These are phyloP conservation scores for Xanthorhoe spadicearia DNA, from an alignment of 2,888 invertebrate genomes.

Conservation along the genomic window DNA sequence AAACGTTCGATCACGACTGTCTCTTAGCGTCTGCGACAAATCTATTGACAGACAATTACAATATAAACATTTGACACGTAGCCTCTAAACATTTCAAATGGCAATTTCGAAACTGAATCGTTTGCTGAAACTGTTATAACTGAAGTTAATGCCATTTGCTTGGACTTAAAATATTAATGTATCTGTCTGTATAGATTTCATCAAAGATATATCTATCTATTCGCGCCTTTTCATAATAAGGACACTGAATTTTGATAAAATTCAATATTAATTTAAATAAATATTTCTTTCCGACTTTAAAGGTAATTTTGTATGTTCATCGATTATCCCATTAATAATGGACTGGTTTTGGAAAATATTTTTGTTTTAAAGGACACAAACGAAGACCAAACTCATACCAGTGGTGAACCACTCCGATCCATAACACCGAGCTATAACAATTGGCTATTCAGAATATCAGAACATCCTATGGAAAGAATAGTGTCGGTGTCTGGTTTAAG, in stretches of 20 bases:
- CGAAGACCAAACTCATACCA: too few species aligned
- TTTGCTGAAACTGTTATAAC: constrained; percentile 19
- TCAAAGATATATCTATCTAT: too few species aligned
- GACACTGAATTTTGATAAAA: too few species aligned
- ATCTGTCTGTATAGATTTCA: too few species aligned
- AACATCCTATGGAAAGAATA: constrained; percentile 9
- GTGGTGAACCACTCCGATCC: constrained; percentile 13
- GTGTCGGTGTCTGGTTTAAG: constrained; percentile 11
- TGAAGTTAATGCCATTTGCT: constrained; percentile 24
- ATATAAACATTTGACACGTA: constrained; percentile 35
- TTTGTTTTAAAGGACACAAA: too few species aligned
- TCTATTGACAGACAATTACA: constrained; percentile 34
- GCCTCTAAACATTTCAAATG: constrained; percentile 40
- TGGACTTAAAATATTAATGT: neutral
- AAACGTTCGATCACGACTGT: constrained; percentile 54
- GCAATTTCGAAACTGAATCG: constrained; percentile 36
- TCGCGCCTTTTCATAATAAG: too few species aligned
- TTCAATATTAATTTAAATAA: too few species aligned
- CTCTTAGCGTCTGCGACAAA: constrained; percentile 49
- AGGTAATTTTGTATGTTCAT: too few species aligned
- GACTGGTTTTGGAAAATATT: too few species aligned
- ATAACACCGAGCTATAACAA: constrained; percentile 33
- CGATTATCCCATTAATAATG: too few species aligned
- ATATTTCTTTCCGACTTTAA: too few species aligned
- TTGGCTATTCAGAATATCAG: constrained; percentile 27